Percentiles rank a stretch among this genome's conserved stretches.
Conservation (phyloP, 2,797 vertebrate species). For the Eulemur coronatus region DNA sequence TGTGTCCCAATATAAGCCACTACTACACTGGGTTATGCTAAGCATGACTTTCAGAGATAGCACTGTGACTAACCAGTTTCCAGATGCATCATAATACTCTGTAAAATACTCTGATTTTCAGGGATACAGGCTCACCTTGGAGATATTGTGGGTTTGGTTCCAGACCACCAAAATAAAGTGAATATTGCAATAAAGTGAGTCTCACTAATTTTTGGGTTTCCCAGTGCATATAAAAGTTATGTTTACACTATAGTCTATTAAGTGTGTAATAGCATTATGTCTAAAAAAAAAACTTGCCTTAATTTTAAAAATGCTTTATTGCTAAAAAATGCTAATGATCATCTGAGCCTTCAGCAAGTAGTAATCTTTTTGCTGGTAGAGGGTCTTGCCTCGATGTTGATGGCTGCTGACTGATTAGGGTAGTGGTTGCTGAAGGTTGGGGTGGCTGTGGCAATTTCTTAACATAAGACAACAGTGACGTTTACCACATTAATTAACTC, state of each 20-base stretch:
- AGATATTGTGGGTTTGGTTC: neutral
- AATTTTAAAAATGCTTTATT: neutral
- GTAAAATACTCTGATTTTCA: constrained; percentile 46
- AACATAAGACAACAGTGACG: neutral
- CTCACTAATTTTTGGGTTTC: neutral
- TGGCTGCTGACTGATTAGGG: neutral
- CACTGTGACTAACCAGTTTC: constrained; percentile 59
- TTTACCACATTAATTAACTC: neutral
- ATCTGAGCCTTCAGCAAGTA: neutral
- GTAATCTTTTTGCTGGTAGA: neutral
- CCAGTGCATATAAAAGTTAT: neutral
- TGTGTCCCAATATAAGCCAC: constrained; percentile 6
- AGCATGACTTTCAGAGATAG: constrained; percentile 49
- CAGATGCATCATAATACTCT: constrained; percentile 58
- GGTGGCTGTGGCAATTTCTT: neutral
- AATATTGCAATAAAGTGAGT: neutral
- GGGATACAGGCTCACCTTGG: neutral
- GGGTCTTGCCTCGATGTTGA: neutral
- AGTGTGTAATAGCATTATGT: neutral
- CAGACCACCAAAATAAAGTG: neutral
- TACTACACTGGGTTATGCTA: neutral
- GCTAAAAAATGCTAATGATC: neutral
- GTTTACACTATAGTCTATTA: neutral
- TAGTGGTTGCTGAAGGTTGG: neutral
- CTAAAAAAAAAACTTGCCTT: neutral